These are phyloP conservation scores for Machimus atricapillus DNA, from an alignment of 2,888 invertebrate species.

Conservation along the genomic window DNA sequence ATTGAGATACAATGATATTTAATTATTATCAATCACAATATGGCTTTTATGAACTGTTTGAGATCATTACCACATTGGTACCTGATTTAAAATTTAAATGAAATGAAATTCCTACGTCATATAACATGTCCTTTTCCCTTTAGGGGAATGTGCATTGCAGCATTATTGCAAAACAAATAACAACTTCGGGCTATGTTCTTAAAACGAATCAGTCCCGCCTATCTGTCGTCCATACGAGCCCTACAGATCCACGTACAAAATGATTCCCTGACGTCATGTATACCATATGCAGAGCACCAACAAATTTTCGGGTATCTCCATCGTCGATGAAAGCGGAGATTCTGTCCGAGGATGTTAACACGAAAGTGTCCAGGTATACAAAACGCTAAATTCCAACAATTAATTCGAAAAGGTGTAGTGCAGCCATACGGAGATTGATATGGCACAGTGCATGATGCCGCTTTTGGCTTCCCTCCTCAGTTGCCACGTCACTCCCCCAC, in stretches of 20 bases:
- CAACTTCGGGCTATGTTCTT: background rate
- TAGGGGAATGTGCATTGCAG: background rate
- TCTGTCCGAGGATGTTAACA: conserved; percentile 11
- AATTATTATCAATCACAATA: background rate
- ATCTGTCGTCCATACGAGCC: background rate
- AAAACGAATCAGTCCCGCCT: background rate
- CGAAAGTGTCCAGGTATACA: background rate
- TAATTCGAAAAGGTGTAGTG: background rate
- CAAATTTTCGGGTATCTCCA: background rate
- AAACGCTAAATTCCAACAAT: conserved; percentile 12
- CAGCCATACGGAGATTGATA: background rate
- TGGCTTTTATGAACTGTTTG: background rate
- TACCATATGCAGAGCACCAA: background rate
- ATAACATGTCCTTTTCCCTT: background rate
- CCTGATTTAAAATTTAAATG: background rate
- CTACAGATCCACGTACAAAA: background rate
- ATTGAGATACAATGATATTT: background rate
- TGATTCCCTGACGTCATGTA: background rate
- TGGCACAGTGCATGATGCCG: background rate
- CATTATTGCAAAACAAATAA: background rate
- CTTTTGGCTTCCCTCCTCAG: background rate
- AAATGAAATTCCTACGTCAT: background rate
- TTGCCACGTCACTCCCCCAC: background rate
- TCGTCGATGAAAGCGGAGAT: background rate
- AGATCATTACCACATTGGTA: background rate